Percentiles rank a stretch among this genome's conserved stretches.
Evolutionary conservation across 2,888 invertebrate species (phyloP).

Genomic region (Pseudeuparius sepicola): DNA sequence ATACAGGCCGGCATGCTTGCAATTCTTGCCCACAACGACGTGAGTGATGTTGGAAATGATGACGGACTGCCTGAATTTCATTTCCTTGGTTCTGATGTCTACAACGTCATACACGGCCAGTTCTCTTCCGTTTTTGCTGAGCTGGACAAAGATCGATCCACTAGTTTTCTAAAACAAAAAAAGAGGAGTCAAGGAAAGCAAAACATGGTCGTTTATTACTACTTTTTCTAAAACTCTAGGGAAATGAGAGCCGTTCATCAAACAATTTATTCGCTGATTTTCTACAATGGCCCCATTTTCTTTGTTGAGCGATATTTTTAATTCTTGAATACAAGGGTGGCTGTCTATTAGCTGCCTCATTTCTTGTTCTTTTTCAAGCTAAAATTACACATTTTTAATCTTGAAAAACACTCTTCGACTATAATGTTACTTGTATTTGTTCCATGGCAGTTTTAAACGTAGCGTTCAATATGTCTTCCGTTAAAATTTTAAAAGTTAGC

Average conservation of each 20-base stretch:
- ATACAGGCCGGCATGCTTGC: constrained; percentile 32
- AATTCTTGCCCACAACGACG: constrained; percentile 33
- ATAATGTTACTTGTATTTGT: constrained; percentile 30
- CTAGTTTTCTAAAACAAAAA: constrained; percentile 26
- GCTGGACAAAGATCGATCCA: constrained; percentile 25
- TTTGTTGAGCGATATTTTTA: constrained; percentile 26
- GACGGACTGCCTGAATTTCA: constrained; percentile 20
- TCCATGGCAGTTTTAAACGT: constrained; percentile 31
- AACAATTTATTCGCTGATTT: constrained; percentile 29
- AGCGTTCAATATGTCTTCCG: constrained; percentile 29
- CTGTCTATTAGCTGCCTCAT: constrained; percentile 26
- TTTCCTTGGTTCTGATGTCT: constrained; percentile 19
- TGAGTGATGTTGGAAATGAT: constrained; percentile 30
- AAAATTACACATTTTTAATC: constrained; percentile 18
- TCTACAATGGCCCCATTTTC: constrained; percentile 28
- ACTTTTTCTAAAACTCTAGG: constrained; percentile 34
- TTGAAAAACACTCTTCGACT: constrained; percentile 1
- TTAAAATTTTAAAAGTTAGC: constrained; percentile 30
- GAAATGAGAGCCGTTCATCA: constrained; percentile 30
- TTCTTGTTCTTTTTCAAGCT: constrained; percentile 32
- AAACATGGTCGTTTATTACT: no score
- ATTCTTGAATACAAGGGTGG: constrained; percentile 30
- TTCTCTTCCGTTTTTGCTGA: constrained; percentile 27
- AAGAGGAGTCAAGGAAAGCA: no score
- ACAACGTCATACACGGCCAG: constrained; percentile 24